phyloP scores from a whole-genome alignment of 2,113 vertebrate species.

The Clarias gariepinus region DNA sequence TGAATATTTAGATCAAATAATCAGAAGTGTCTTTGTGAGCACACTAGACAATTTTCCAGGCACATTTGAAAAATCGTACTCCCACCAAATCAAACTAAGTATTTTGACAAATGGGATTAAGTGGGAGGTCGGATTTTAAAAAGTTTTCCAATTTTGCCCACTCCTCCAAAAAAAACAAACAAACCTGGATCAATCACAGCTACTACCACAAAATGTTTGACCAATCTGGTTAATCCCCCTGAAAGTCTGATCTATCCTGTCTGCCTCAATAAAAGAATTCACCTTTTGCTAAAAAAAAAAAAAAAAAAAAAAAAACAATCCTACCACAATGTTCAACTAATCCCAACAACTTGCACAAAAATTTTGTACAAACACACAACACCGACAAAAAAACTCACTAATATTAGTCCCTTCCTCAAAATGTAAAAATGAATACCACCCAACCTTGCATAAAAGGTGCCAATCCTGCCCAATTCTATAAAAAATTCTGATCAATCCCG shows the following conservation, averaged over 20 bases:
- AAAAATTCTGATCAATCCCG: neutral
- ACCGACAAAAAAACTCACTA: neutral
- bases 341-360: neutral
- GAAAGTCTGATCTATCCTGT: neutral
- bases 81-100: neutral
- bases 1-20: neutral
- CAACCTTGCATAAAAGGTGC: neutral
- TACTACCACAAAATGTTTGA: too few species aligned
- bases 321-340: neutral
- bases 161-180: too few species aligned
- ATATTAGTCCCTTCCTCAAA: neutral
- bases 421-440: neutral
- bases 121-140: too few species aligned
- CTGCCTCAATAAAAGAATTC: neutral
- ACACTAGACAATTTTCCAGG: neutral
- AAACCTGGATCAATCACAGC: too few species aligned
- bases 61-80: neutral
- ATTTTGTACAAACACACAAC: neutral
- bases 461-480: neutral
- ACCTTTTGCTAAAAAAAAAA: too few species aligned
- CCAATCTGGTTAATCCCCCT: too few species aligned
- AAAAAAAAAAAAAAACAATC: neutral
- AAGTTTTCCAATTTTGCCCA: too few species aligned
- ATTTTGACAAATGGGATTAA: neutral
- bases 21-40: neutral